Percentiles rank a stretch among this genome's conserved stretches.
phyloP scores from a whole-genome alignment of 2,113 vertebrate species.

The Ceyx margarethae region DNA sequence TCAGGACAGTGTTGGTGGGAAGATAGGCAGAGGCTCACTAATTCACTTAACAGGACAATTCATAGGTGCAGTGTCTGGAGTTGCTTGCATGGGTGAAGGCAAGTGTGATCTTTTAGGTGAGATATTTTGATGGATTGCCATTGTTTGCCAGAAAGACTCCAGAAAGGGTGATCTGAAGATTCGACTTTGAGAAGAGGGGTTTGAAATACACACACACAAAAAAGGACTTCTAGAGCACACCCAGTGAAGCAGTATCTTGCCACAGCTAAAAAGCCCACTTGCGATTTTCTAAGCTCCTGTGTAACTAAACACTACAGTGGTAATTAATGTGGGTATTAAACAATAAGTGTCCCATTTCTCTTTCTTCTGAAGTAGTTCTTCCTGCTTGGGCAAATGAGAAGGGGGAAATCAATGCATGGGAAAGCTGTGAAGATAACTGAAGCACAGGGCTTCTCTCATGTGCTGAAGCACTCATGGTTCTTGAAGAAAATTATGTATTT shows the following conservation, averaged over 20 bases:
- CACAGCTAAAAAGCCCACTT: not conserved
- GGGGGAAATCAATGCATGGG: rapidly evolving
- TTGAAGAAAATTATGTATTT: rapidly evolving
- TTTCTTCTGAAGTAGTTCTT: not conserved
- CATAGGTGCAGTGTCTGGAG: rapidly evolving
- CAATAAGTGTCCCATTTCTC: not conserved
- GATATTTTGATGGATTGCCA: not conserved
- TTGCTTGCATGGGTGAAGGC: not conserved
- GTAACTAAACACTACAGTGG: not conserved
- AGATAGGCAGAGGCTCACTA: not conserved
- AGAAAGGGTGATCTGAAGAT: rapidly evolving
- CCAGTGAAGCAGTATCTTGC: not conserved
- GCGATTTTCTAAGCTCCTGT: not conserved
- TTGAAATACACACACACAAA: rapidly evolving
- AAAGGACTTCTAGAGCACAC: not conserved
- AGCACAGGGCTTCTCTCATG: rapidly evolving
- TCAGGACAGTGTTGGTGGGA: not conserved
- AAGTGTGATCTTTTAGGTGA: not conserved
- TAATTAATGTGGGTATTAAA: not conserved
- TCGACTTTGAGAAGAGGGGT: not conserved
- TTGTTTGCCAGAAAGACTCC: rapidly evolving
- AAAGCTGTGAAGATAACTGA: not conserved
- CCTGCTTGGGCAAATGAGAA: not conserved
- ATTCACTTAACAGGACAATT: not conserved
- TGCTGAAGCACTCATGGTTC: rapidly evolving